Percentiles rank a stretch among this genome's conserved stretches.
These are phyloP conservation scores for Urechis unicinctus DNA, from an alignment of 2,888 invertebrate species.

Conservation along the genomic window DNA sequence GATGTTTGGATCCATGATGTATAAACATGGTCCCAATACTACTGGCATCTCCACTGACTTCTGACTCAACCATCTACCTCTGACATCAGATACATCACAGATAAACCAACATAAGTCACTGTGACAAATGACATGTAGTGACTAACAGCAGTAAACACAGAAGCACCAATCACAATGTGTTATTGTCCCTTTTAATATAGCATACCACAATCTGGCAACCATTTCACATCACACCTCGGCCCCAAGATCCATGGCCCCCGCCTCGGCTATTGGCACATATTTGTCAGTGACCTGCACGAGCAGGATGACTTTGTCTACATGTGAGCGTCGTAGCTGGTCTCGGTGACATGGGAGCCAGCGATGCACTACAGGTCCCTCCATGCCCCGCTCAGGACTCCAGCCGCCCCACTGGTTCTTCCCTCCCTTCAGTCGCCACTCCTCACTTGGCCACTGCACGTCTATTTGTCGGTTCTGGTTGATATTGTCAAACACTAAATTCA, in stretches of 20 bases:
- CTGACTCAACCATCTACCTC: no score
- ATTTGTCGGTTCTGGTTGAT: slow-evolving; percentile 83
- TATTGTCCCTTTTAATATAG: no score
- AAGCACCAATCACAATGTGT: no score
- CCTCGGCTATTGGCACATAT: slow-evolving; percentile 87
- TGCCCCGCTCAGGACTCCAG: slow-evolving; percentile 83
- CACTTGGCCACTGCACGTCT: slow-evolving; percentile 93
- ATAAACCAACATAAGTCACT: no score
- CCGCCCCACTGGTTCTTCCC: slow-evolving; percentile 83
- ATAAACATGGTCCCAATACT: no score
- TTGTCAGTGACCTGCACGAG: slow-evolving; percentile 88
- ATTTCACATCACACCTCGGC: slow-evolving; percentile 41
- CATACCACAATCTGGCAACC: no score
- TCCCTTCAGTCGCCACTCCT: slow-evolving; percentile 77
- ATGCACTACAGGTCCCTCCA: slow-evolving; percentile 86
- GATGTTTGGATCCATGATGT: no score
- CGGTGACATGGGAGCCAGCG: slow-evolving; percentile 90
- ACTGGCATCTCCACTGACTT: no score
- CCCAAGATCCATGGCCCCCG: slow-evolving; percentile 60
- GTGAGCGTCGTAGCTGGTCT: slow-evolving; percentile 78
- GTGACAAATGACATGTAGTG: no score
- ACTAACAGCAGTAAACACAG: no score
- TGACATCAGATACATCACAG: no score
- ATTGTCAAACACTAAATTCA: slow-evolving; percentile 63
- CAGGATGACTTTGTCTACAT: slow-evolving; percentile 84